Base-by-base conservation (phyloP, 2,113 vertebrate genomes). In the Actinemys pallida region DNA sequence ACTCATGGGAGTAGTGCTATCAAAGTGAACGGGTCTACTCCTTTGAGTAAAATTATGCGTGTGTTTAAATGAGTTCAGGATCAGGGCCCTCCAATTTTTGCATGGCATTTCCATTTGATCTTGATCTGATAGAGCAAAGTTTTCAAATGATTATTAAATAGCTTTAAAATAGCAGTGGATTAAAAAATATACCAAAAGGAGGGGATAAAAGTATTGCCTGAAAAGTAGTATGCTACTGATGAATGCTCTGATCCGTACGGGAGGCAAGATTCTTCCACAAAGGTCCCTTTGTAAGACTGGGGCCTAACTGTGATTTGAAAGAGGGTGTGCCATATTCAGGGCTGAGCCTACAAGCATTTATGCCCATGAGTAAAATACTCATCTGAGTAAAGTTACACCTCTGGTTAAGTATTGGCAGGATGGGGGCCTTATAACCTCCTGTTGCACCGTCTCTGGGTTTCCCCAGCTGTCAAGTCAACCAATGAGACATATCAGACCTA, bases 401-500 rank as follows among this genome's bases (percentile, higher is more conserved):
- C 5, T 80, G 81, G 52, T 52, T 93, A 78, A 84, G 49, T 84
- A 35, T 87, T 91, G 90, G 47, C 69, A 29, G 45, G 50, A 13
- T n/a, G 80, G 42, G 11, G 81, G 22, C n/a, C 45, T 88, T 1
- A 1, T 31, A 78, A 92, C 90, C 83, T 92, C 84, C 65, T 95
- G 49, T 81, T 92, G 85, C 62, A 84, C 95, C 89, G 94, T 94
- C 93, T 83, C 24, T 2, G 2, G 59, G 49, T 92, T 96, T 95
- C 92, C 92, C 93, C 95, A 96, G 93, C 90, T 96, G 92, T 54
- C 83, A 65, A 91, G 42, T 42, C 79, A 95, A 65, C 90, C 90
- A 91, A 87, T 0, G 1, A 91, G 85, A 85, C 92, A 94, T 39
- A 69, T 65, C 81, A 17, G 69, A 83, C 92, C 29, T 83, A 92